Evolutionary conservation across 2,888 invertebrate genomes (phyloP).

Genomic region (Ophraella communa): DNA sequence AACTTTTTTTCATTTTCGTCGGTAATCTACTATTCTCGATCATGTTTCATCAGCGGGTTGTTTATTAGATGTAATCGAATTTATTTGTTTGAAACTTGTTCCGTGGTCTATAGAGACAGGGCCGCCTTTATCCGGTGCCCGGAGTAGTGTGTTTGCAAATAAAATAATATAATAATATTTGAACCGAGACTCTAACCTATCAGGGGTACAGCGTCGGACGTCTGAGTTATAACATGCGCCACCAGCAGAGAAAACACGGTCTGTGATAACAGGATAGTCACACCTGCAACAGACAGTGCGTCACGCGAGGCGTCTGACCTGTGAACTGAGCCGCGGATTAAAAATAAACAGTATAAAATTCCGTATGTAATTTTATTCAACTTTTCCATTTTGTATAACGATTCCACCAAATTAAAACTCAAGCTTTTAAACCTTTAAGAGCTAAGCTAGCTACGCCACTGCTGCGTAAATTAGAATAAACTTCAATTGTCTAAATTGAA

Average conservation of each 20-base stretch:
- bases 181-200: constrained; percentile 76
- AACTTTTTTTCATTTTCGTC: neutral
- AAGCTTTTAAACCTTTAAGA: no score
- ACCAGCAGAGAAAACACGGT: constrained; percentile 99
- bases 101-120: constrained; percentile 31
- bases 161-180: constrained; percentile 48
- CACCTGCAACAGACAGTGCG: constrained; percentile 86
- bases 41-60: neutral
- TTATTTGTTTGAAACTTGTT: neutral
- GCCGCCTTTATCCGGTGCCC: constrained; percentile 47
- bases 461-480: neutral
- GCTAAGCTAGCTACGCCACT: no score
- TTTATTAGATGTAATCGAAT: neutral
- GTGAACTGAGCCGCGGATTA: constrained; percentile 57
- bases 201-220: constrained; percentile 98
- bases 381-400: neutral
- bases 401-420: no score
- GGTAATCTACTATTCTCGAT: neutral
- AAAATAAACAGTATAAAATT: constrained; percentile 18
- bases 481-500: no score
- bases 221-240: constrained; percentile 98
- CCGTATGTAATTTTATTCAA: neutral
- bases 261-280: constrained; percentile 98
- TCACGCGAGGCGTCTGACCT: constrained; percentile 60
- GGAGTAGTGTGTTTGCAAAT: constrained; percentile 50